Percentiles rank a stretch among this genome's conserved stretches.
Evolutionary conservation across 2,113 vertebrate genomes (phyloP).

Genomic region (Rostratula benghalensis): DNA sequence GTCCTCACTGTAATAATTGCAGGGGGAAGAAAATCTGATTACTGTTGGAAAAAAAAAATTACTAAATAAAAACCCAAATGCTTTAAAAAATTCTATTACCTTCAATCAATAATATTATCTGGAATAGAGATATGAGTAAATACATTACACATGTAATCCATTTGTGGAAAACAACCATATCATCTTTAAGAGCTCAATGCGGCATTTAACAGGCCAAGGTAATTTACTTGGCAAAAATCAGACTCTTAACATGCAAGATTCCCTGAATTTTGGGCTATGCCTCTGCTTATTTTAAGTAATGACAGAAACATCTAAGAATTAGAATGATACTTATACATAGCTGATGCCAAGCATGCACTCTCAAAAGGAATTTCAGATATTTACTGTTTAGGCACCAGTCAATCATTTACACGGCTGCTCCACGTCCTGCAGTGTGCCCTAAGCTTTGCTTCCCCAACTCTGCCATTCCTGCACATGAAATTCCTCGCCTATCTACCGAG

Average conservation of each 20-base stretch:
- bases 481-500: not conserved
- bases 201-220: not conserved
- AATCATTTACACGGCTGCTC: not conserved
- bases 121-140: not conserved
- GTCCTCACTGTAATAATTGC: not conserved
- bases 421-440: rapidly evolving
- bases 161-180: constrained; percentile 21
- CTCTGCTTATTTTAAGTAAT: constrained; percentile 16
- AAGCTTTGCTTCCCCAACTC: not conserved
- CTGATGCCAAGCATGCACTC: constrained; percentile 28
- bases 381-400: constrained; percentile 17
- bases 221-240: not conserved
- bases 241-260: not conserved
- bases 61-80: not conserved
- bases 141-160: constrained; percentile 5
- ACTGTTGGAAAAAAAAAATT: not conserved
- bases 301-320: constrained; percentile 17
- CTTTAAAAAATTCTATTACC: constrained; percentile 46
- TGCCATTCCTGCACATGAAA: not conserved
- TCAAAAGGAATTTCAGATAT: constrained; percentile 51
- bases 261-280: constrained; percentile 1
- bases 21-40: not conserved
- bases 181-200: not conserved
- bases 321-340: not conserved
- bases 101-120: not conserved